Base-by-base conservation (phyloP, 2,797 vertebrate species). In the Cirrhinus molitorella region DNA sequence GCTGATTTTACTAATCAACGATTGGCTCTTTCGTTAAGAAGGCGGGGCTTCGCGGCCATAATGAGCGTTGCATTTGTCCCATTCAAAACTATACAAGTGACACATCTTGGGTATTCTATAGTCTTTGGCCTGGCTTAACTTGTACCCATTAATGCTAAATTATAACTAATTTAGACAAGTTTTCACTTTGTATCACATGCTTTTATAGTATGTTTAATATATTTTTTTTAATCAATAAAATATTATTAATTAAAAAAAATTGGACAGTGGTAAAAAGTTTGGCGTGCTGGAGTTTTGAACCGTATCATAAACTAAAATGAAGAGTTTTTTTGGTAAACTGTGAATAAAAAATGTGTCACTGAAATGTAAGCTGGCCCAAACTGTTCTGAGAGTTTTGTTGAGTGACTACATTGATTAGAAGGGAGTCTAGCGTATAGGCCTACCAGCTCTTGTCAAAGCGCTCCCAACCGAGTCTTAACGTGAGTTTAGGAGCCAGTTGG, bases 401-500 rank as follows among this genome's bases (percentile, higher is more conserved):
- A 57, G 21, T 59, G n/a, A 45, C 10, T 66, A 66, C 12, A 31
- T 49, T 14, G 25, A 79, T 65, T 34, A 51, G 28, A 8, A 65
- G 19, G 61, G 76, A 66, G 31, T 67, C 23, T 31, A 79, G 12
- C 1, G 2, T 76, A 23, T 6, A 76, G 37, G 14, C 53, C 7
- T 25, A 19, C 5, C 2, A 51, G 31, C 61, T 57, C 51, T 43
- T 80, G 34, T 57, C 37, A 45, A 61, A 49, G 16, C 12, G 28
- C 43, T 25, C n/a, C 43, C 43, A 45, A 6, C 14, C 21, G 28
- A 43, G 19, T 61, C 43, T 51, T 81, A 40, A 81, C 65, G 55
- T 37, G 57, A 65, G 59, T 74, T 80, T 82, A 74, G 61, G n/a
- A 66, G 59, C 25, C 70, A 51, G 78, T 80, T 74, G 71, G 70